Conservation (phyloP, 2,888 invertebrate genomes). For the Trissolcus japonicus region DNA sequence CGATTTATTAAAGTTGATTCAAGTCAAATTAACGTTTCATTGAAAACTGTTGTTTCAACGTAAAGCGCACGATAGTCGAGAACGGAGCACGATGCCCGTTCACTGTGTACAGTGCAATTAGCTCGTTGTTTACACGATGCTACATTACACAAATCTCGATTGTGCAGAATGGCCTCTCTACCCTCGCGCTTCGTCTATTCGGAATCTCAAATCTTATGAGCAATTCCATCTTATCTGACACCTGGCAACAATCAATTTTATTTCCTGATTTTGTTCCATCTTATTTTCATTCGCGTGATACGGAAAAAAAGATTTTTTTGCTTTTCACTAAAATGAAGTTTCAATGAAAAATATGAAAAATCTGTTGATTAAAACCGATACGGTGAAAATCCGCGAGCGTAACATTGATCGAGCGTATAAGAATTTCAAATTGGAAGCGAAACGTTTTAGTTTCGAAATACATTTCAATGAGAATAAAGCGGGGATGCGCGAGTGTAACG, state of each 20-base stretch:
- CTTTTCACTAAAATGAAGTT: not conserved
- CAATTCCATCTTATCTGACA: not conserved
- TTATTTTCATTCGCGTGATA: not conserved
- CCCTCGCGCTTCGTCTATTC: not conserved
- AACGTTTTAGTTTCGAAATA: too few species aligned
- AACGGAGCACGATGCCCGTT: slow-evolving; percentile 23
- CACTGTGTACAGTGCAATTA: slow-evolving; percentile 58
- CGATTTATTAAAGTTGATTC: too few species aligned
- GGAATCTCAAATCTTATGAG: not conserved
- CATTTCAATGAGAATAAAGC: too few species aligned
- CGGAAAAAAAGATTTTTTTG: not conserved
- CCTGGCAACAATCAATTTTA: not conserved
- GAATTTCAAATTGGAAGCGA: too few species aligned
- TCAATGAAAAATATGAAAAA: too few species aligned
- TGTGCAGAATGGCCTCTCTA: not conserved
- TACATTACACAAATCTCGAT: slow-evolving; percentile 36
- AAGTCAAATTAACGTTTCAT: too few species aligned
- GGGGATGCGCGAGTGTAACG: too few species aligned
- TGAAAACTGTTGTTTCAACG: too few species aligned
- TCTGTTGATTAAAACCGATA: too few species aligned
- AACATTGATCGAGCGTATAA: too few species aligned
- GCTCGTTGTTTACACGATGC: slow-evolving; percentile 51
- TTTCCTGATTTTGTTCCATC: not conserved
- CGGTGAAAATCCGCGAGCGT: too few species aligned
- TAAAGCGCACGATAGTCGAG: not conserved